phyloP scores from a whole-genome alignment of 2,113 vertebrate genomes.

The Xerus inauris region DNA sequence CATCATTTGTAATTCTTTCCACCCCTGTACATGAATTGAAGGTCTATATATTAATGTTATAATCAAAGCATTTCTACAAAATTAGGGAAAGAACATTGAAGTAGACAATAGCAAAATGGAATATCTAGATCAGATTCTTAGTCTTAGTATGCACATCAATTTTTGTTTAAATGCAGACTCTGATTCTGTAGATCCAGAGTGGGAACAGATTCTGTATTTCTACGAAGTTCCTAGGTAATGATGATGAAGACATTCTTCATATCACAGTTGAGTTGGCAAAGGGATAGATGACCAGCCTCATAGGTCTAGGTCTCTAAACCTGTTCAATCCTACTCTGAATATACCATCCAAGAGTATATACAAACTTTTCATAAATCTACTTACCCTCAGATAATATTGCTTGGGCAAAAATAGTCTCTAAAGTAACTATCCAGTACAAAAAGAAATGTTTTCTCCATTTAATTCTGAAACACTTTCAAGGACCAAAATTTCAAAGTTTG shows the following conservation, averaged over 20 bases:
- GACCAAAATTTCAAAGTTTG: background rate
- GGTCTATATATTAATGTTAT: background rate
- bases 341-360: background rate
- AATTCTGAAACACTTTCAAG: background rate
- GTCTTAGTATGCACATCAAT: background rate
- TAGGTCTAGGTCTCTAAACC: background rate
- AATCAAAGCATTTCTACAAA: constrained; percentile 19
- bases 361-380: background rate
- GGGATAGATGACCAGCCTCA: background rate
- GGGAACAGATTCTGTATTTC: background rate
- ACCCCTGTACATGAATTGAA: background rate
- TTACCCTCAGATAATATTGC: background rate
- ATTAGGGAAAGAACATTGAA: background rate
- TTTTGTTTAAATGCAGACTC: background rate
- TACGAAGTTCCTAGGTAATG: background rate
- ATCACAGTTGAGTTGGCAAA: background rate
- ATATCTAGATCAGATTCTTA: background rate
- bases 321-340: background rate
- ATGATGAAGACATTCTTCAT: background rate
- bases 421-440: background rate
- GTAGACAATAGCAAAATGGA: background rate
- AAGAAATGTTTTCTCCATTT: background rate
- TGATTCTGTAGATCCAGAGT: background rate
- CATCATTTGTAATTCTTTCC: background rate
- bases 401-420: constrained; percentile 23